phyloP scores from a whole-genome alignment of 2,888 invertebrate genomes.

The Cryptus armator region DNA sequence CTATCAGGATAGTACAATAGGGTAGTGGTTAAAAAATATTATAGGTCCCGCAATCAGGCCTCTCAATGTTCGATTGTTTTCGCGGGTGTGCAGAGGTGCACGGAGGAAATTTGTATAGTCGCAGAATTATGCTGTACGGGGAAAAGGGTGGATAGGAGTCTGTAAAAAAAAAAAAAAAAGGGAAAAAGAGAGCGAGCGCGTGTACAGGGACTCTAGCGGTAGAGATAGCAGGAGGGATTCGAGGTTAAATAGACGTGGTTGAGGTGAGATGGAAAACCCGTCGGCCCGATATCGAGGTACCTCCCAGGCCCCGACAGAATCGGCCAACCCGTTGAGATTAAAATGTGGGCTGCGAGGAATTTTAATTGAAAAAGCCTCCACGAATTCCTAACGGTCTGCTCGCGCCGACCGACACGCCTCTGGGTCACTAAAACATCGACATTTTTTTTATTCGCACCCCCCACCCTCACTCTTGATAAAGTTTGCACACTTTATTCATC shows the following conservation, averaged over 20 bases:
- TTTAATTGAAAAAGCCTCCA: constrained; percentile 70
- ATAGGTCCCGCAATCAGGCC: constrained; percentile 27
- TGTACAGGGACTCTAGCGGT: constrained; percentile 37
- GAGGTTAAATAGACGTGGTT: constrained; percentile 49
- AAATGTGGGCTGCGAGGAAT: constrained; percentile 68
- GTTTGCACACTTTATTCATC: background rate
- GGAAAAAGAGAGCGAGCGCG: background rate
- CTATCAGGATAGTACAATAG: constrained; percentile 50
- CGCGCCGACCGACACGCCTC: constrained; percentile 62
- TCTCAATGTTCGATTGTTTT: constrained; percentile 66
- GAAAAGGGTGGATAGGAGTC: constrained; percentile 16
- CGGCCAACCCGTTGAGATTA: constrained; percentile 66
- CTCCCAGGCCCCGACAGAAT: constrained; percentile 56
- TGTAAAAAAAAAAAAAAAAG: constrained; percentile 34
- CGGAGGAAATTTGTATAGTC: constrained; percentile 38
- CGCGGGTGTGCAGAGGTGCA: constrained; percentile 34
- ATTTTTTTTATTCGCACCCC: constrained; percentile 24
- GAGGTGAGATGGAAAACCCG: constrained; percentile 63
- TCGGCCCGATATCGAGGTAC: constrained; percentile 60
- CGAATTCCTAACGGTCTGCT: constrained; percentile 66
- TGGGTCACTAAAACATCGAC: constrained; percentile 67
- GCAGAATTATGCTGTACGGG: constrained; percentile 47
- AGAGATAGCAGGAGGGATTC: constrained; percentile 41
- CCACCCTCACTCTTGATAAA: background rate
- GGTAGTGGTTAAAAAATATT: constrained; percentile 41